Evolutionary conservation across 2,797 vertebrate genomes (phyloP).

Genomic region (Echeneis naucrates): DNA sequence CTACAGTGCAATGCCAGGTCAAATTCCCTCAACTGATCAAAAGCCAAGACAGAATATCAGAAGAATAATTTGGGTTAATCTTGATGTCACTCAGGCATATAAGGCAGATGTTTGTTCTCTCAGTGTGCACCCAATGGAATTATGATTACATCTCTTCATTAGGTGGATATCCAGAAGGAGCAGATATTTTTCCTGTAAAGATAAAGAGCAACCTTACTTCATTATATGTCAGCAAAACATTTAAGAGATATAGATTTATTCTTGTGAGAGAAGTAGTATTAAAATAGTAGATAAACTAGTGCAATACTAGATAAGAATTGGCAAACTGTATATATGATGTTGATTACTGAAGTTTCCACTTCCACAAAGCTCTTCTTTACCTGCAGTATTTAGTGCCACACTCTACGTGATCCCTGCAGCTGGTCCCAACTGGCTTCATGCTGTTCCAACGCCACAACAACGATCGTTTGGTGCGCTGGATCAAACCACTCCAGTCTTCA

Average conservation of each 20-base stretch:
- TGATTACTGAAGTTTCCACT: not conserved
- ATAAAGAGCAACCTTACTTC: constrained; percentile 48
- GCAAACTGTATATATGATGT: too few relatives aligned
- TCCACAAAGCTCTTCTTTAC: constrained; percentile 47
- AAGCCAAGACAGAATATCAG: not conserved
- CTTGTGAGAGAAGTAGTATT: not conserved
- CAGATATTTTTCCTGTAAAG: constrained; percentile 77
- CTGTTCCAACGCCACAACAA: constrained; percentile 88
- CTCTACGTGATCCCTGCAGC: constrained; percentile 81
- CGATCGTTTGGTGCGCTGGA: constrained; percentile 82
- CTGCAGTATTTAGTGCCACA: constrained; percentile 86
- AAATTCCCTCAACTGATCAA: constrained; percentile 35
- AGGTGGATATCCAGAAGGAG: constrained; percentile 66
- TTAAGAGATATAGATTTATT: not conserved
- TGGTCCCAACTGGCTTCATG: constrained; percentile 82
- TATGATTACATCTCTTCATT: constrained; percentile 21
- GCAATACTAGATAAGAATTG: too few relatives aligned
- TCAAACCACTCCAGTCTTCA: constrained; percentile 68
- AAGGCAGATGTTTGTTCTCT: constrained; percentile 24
- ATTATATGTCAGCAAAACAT: constrained; percentile 6
- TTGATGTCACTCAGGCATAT: constrained; percentile 30
- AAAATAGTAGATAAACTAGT: not conserved
- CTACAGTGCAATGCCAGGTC: constrained; percentile 13
- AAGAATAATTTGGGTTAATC: constrained; percentile 3
- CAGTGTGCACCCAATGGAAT: not conserved